Evolutionary conservation across 2,113 vertebrate species (phyloP), one percentile per base, ranked within the genome.

Genomic region (Penelope pileata): DNA sequence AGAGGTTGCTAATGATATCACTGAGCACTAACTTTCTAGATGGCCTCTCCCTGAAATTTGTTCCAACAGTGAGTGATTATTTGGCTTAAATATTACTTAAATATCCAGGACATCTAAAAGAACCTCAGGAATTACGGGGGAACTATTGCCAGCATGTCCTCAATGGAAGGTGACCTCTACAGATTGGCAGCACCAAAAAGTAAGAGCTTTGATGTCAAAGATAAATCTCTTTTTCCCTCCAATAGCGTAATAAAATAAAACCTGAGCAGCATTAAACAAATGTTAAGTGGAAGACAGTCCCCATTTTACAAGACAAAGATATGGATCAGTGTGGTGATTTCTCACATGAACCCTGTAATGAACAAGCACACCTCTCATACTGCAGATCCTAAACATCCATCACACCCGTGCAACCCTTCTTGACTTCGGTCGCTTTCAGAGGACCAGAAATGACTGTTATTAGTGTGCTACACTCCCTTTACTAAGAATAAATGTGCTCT

Each of bases 101-200:
- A 54, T 72, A 89, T 26, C 83, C 64, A 83, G 42, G 64, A 23
- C 29, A 58, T 73, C 38, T 74, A 59, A 19, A 69, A 90, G 21
- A 96, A 60, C 38, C 40, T 81, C 90, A 74, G 73, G 91, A 91
- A 86, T 93, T 78, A 92, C 80, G 12, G 40, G 68, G 60, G 40
- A 85, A 64, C 40, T 69, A 83, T 32, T 0, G 7, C n/a, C 81
- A 36, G 21, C 51, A 78, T 91, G 62, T 90, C 86, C 81, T 76
- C 38, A 56, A n/a, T 62, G 64, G 63, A 70, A 69, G 90, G 26
- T 75, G 32, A 60, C n/a, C 34, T 77, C 32, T 67, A 62, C n/a
- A 81, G 11, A 11, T 75, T 43, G 51, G 67, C 34, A 90, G 78
- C 18, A 91, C 30, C 27, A 29, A 77, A 32, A 64, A 23, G 29